Evolutionary conservation across 23 tunicate species (phyloP).

Genomic region (Diplosoma virens): DNA sequence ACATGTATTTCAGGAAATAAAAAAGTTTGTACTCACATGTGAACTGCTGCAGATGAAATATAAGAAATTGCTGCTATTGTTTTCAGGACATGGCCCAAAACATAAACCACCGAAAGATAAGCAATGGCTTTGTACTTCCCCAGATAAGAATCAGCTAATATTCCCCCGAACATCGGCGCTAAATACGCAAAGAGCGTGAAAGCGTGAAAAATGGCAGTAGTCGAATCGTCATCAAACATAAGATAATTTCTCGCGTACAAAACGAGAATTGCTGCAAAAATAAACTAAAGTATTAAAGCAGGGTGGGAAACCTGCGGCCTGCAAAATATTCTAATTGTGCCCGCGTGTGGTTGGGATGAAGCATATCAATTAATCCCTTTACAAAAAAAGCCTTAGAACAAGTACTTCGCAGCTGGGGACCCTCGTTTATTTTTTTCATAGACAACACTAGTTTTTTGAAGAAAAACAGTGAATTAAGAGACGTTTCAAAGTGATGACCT

Average conservation of each 20-base stretch:
- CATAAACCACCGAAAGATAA: slow-evolving; percentile 61
- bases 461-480: too few species aligned
- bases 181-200: slow-evolving; percentile 81
- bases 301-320: not conserved
- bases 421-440: too few species aligned
- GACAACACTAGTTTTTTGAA: too few species aligned
- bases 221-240: slow-evolving; percentile 59
- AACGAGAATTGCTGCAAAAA: slow-evolving; percentile 63
- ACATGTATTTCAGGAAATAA: too few species aligned
- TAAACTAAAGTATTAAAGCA: too few species aligned
- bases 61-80: slow-evolving; percentile 73
- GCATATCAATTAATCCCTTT: not conserved
- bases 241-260: slow-evolving; percentile 74
- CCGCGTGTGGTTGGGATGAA: not conserved
- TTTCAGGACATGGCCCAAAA: slow-evolving; percentile 64
- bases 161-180: slow-evolving; percentile 85
- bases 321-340: not conserved
- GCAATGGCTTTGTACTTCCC: slow-evolving; percentile 84
- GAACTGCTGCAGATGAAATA: slow-evolving; percentile 46
- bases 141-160: slow-evolving; percentile 88
- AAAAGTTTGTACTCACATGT: slow-evolving; percentile 69
- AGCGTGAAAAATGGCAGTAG: slow-evolving; percentile 78
- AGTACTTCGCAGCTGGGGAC: too few species aligned
- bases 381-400: too few species aligned
- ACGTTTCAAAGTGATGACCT: too few species aligned